Evolutionary conservation across 2,888 invertebrate species (phyloP).

Genomic region (Acronicta alni): DNA sequence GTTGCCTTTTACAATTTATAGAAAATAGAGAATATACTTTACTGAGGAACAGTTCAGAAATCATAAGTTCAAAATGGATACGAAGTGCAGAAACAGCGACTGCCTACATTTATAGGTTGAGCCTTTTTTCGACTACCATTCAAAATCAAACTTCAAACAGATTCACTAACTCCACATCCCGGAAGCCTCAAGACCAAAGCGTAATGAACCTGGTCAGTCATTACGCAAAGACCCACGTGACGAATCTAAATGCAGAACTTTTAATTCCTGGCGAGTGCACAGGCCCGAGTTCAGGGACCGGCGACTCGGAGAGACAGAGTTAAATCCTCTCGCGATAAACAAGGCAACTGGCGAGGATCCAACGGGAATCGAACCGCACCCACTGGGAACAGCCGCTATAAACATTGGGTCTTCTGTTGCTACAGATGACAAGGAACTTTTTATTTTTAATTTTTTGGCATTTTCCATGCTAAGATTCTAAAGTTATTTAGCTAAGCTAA

Average conservation of each 20-base stretch:
- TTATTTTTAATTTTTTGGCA: conserved; percentile 1
- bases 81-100: not conserved
- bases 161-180: conserved; percentile 8
- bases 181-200: conserved; percentile 53
- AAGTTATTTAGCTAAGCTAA: too few species aligned
- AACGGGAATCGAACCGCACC: conserved; percentile 64
- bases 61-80: not conserved
- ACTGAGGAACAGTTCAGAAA: not conserved
- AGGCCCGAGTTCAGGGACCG: conserved; percentile 68
- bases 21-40: too few species aligned
- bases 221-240: conserved; percentile 55
- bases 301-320: conserved; percentile 48
- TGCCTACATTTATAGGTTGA: not conserved
- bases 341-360: conserved; percentile 65
- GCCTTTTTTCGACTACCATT: not conserved
- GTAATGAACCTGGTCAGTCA: conserved; percentile 59
- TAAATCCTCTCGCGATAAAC: conserved; percentile 64
- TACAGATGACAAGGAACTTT: conserved; percentile 24
- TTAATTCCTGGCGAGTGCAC: conserved; percentile 64
- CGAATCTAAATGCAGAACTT: conserved; percentile 60
- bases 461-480: too few species aligned
- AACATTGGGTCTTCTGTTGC: conserved; percentile 49
- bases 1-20: too few species aligned
- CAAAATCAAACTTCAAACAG: conserved; percentile 1
- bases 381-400: conserved; percentile 37